phyloP scores from a whole-genome alignment of 2,797 vertebrate species.

The Poeciliopsis paucimaculata region DNA sequence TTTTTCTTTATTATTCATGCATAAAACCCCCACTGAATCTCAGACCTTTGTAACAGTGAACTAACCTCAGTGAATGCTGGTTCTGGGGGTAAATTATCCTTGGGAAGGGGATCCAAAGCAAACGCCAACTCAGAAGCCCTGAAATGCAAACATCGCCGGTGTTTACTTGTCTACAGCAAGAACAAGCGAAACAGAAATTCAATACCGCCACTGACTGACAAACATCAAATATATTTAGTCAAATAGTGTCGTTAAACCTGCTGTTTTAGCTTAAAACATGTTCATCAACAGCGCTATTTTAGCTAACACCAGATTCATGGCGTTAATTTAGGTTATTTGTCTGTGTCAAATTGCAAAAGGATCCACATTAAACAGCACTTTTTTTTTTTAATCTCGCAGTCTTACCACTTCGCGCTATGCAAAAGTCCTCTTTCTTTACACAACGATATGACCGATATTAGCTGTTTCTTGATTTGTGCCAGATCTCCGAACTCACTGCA shows the following conservation, averaged over 20 bases:
- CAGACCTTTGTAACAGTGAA: neutral
- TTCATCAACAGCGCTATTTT: slow-evolving; percentile 46
- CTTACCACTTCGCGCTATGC: slow-evolving; percentile 96
- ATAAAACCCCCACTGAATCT: neutral
- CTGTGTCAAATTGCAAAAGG: neutral
- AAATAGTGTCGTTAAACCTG: neutral
- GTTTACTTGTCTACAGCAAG: neutral
- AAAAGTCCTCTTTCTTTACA: slow-evolving; percentile 93
- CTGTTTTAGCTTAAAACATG: neutral
- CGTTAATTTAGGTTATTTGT: neutral
- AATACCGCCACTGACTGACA: neutral
- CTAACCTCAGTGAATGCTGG: slow-evolving; percentile 88
- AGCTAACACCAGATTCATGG: slow-evolving; percentile 32
- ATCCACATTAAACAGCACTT: neutral
- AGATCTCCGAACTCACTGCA: slow-evolving; percentile 86
- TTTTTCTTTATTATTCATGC: neutral
- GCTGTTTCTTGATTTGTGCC: slow-evolving; percentile 92
- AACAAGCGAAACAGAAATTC: neutral
- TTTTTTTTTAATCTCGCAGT: neutral
- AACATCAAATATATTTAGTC: neutral
- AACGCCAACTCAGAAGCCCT: slow-evolving; percentile 97
- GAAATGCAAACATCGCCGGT: slow-evolving; percentile 24
- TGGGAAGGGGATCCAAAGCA: slow-evolving; percentile 87
- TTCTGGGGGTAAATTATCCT: slow-evolving; percentile 85
- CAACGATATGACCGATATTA: slow-evolving; percentile 88